A percentile compares a stretch with the other conserved stretches of the same genome.
Evolutionary conservation across 2,113 vertebrate genomes (phyloP).

Genomic region (Peucedramus taeniatus): DNA sequence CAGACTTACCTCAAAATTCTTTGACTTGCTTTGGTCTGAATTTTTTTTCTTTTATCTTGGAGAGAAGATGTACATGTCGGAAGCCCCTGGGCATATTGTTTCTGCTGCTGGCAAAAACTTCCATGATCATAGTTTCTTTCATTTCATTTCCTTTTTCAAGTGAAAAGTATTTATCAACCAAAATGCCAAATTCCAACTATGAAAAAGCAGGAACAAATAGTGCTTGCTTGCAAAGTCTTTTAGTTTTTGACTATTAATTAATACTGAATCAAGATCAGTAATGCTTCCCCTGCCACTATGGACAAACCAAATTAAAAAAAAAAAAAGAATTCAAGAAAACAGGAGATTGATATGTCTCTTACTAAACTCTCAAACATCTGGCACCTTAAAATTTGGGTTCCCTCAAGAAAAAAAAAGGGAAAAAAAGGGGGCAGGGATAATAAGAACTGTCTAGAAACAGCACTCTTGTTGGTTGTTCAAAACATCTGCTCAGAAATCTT

Average conservation of each 20-base stretch:
- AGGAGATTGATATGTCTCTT: neutral
- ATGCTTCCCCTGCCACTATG: neutral
- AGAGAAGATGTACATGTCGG: neutral
- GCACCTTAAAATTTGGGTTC: neutral
- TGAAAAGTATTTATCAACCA: neutral
- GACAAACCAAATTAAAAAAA: neutral
- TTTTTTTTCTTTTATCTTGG: neutral
- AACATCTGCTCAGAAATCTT: neutral
- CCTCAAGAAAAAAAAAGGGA: rapidly evolving
- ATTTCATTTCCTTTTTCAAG: neutral
- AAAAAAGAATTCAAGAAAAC: neutral
- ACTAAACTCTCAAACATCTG: neutral
- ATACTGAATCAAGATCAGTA: neutral
- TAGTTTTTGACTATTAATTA: neutral
- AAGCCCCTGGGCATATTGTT: neutral
- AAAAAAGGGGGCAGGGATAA: rapidly evolving
- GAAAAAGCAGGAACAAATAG: neutral
- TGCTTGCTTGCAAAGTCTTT: neutral
- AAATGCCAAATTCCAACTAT: neutral
- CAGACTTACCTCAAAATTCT: neutral
- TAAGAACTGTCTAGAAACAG: neutral
- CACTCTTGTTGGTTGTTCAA: neutral
- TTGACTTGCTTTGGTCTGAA: neutral
- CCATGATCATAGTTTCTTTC: neutral
- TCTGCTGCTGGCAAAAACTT: neutral